Base-by-base conservation (phyloP, 37 sponge, comb jelly and placozoan species). In the Haliclona indistincta region DNA sequence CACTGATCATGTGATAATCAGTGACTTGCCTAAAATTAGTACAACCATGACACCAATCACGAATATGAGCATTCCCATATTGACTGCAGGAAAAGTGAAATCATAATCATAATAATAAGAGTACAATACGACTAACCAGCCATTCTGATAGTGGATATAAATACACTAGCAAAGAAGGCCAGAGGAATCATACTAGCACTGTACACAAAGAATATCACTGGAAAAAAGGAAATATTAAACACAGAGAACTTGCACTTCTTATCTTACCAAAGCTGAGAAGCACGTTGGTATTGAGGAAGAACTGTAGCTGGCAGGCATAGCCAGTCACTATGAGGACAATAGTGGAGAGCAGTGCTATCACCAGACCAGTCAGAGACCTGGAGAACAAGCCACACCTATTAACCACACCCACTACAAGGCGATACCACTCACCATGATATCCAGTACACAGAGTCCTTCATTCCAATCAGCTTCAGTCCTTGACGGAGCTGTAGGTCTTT, bases 391-490 rank as follows among this genome's bases (percentile, higher is more conserved):
- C 4, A 10, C 2, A 15, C n/a, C 25, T 17, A 2, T 15, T 20
- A 33, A 30, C 42, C 38, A 56, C 15, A 38, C 38, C 19, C 0
- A 76, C 22, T 30, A 58, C 38, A 36, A 43, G 13, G 2, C 2
- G 0, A 25, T 68, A 1, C 33, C 53, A 43, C 85, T 60, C 47
- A 91, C 92, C 92, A 91, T 62, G 92, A 75, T 17, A 77, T 35
- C 92, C 92, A 91, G 60, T 91, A 91, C 39, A 86, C 58, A 35
- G 92, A 91, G 56, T 91, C 92, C 66, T 91, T 91, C 67, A 91
- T 55, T 5, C 92, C 92, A 68, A 86, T 82, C 19, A 91, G 56
- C 61, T 91, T 91, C 66, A 91, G 47, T 10, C 92, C 92, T 76
- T 89, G 92, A 78, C 92, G 78, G 63, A 91, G 68, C 51, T 91